These are phyloP conservation scores for Choloepus hoffmanni DNA, from an alignment of 2,113 vertebrate genomes.

Conservation along the genomic window DNA sequence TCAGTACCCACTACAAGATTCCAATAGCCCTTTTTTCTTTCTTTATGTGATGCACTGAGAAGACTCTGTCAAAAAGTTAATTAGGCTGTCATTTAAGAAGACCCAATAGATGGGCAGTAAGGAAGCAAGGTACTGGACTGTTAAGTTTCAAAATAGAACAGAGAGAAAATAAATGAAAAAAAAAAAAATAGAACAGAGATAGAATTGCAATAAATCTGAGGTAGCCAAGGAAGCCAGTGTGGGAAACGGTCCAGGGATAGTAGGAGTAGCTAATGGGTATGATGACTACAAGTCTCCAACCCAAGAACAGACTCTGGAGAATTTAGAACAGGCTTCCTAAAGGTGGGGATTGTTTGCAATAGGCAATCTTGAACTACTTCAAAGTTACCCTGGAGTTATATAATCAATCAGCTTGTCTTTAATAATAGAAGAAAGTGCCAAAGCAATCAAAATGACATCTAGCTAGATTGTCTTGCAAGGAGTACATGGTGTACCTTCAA, in stretches of 20 bases:
- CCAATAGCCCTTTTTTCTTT: not conserved
- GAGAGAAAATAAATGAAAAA: not conserved
- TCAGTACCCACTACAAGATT: not conserved
- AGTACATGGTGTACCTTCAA: accelerated
- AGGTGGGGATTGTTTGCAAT: not conserved
- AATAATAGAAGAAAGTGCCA: not conserved
- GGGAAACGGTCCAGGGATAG: too few species aligned
- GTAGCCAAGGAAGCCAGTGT: accelerated
- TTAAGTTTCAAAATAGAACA: too few species aligned
- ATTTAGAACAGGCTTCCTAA: not conserved
- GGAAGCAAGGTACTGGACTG: not conserved
- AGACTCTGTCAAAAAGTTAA: not conserved
- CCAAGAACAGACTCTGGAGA: not conserved
- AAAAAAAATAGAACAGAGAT: not conserved
- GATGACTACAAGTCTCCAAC: not conserved
- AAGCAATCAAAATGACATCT: not conserved
- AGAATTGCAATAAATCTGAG: not conserved
- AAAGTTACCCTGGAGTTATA: not conserved
- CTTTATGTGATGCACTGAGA: not conserved
- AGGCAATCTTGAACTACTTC: too few species aligned
- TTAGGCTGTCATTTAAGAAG: not conserved
- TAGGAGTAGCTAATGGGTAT: accelerated
- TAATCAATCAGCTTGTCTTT: not conserved
- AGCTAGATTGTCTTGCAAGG: not conserved
- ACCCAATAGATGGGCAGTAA: not conserved